phyloP scores from a whole-genome alignment of 2,888 invertebrate genomes.

The Tuta absoluta region DNA sequence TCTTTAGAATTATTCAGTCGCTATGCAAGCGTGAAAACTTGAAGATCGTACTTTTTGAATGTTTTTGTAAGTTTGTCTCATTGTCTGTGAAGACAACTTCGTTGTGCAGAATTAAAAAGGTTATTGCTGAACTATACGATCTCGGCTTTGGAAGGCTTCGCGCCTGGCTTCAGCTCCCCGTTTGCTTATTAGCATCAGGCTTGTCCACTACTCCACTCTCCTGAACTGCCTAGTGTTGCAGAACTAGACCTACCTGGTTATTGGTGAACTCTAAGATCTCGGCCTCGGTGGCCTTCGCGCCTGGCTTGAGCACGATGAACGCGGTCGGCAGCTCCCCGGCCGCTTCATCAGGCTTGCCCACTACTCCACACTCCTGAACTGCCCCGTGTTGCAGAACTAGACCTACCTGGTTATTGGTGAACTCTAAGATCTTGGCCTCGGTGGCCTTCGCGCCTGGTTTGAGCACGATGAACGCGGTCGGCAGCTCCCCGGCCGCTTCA shows the following conservation, averaged over 20 bases:
- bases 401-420: slow-evolving; percentile 77
- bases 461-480: slow-evolving; percentile 87
- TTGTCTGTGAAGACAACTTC: too few relatives aligned
- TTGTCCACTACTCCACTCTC: not conserved
- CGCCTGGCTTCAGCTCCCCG: slow-evolving; percentile 85
- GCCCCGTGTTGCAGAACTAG: not conserved
- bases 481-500: slow-evolving; percentile 86
- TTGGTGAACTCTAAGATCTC: slow-evolving; percentile 81
- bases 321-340: slow-evolving; percentile 89
- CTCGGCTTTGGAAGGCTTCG: slow-evolving; percentile 75
- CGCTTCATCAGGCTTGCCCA: slow-evolving; percentile 55
- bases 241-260: slow-evolving; percentile 64
- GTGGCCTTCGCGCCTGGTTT: slow-evolving; percentile 75
- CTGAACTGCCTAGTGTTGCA: not conserved
- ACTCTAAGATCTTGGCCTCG: slow-evolving; percentile 79
- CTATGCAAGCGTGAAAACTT: too few relatives aligned
- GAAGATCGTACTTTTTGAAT: too few relatives aligned
- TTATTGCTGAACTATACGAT: slow-evolving; percentile 79
- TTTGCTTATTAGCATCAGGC: slow-evolving; percentile 74
- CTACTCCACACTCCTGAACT: not conserved
- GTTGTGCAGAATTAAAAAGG: slow-evolving; percentile 41
- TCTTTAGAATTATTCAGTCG: too few relatives aligned
- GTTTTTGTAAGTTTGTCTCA: too few relatives aligned
- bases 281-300: slow-evolving; percentile 70
- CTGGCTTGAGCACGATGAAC: slow-evolving; percentile 84